Conservation (phyloP, 1,140 invertebrate species). For the Papilio machaon region DNA sequence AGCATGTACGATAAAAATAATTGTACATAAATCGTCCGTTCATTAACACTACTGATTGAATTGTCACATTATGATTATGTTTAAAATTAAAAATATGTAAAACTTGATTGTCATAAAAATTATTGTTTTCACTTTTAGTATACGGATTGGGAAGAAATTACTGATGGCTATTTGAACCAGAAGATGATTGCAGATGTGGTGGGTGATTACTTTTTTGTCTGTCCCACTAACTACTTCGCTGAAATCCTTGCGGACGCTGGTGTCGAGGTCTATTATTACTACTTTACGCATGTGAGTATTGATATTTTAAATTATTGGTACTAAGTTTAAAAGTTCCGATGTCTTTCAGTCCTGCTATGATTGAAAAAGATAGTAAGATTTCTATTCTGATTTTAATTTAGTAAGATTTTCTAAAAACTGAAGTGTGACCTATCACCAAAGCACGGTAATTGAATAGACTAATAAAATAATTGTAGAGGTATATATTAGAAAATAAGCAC, state of each 20-base stretch:
- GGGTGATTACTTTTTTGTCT: slow-evolving; percentile 97
- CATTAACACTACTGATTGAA: neutral
- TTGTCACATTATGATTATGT: neutral
- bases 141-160: slow-evolving; percentile 93
- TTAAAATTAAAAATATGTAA: neutral
- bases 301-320: neutral
- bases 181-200: slow-evolving; percentile 94
- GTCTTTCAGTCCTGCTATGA: neutral
- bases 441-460: too few species aligned
- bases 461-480: too few species aligned
- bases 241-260: slow-evolving; percentile 91
- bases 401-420: too few species aligned
- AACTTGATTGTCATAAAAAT: neutral
- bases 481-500: neutral
- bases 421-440: too few species aligned
- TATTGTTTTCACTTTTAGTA: slow-evolving; percentile 85
- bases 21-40: slow-evolving; percentile 3
- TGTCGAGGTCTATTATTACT: slow-evolving; percentile 95
- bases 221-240: slow-evolving; percentile 95
- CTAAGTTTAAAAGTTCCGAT: neutral
- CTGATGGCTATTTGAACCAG: slow-evolving; percentile 91
- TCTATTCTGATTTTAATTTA: too few species aligned
- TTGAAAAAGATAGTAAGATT: neutral
- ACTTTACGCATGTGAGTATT: slow-evolving; percentile 93
- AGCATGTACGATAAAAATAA: slow-evolving; percentile 3